Evolutionary conservation across 2,888 invertebrate genomes (phyloP), one percentile per base, ranked within the genome.

Genomic region (Drosophila anomalata): DNA sequence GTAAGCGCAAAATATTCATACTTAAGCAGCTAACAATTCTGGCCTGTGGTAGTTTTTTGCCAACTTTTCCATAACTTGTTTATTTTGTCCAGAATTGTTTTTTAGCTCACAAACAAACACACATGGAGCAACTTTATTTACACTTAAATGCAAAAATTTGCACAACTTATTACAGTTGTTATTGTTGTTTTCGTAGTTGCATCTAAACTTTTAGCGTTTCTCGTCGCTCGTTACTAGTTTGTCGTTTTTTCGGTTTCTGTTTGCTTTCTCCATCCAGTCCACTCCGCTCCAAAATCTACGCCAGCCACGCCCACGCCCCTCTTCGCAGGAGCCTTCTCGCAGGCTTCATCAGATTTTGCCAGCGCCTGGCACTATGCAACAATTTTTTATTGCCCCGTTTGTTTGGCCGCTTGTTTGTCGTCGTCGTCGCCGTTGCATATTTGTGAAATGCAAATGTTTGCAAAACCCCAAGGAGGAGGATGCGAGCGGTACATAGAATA

Each of bases 111-210:
- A 48, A 11, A 47, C 31, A 22, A 20, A 46, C 46, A 41, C 36
- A 22, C 33, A 11, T 31, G 31, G 58, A 66, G 59, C 78, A 84
- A 84, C 83, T 84, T 84, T 84, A 87, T 84, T 83, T 84, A 73
- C 87, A 87, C 76, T 76, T 60, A 81, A 84, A 87, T 87, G 75
- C 76, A 84, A 84, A 85, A 84, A 87, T 84, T 74, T 84, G 71
- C 87, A 78, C 86, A 84, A 84, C 76, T 87, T 84, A 87, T 84
- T 87, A 87, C 69, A 67, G 76, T 71, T 73, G 73, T 70, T 69
- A 46, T 69, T 69, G 69, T 71, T 70, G 69, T 71, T 84, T 70
- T 78, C 80, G 71, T 78, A 77, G 83, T 85, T 76, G 87, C 85
- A 79, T 61, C 80, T 83, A 86, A 79, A 82, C 80, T 82, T 85